These are phyloP conservation scores for Chloropsis hardwickii DNA, from an alignment of 2,113 vertebrate species.

Conservation along the genomic window DNA sequence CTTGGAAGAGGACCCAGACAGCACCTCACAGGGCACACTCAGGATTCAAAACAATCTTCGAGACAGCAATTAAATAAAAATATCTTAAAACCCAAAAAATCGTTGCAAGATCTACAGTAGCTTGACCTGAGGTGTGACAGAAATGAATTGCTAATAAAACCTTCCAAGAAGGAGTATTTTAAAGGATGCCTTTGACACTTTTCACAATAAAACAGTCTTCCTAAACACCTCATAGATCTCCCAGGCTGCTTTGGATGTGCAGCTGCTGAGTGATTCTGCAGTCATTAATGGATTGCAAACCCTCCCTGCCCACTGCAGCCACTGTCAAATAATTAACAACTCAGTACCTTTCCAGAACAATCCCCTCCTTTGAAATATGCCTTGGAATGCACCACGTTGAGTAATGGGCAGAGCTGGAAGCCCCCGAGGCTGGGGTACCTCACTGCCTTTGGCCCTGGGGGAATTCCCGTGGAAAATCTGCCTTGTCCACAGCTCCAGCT, in stretches of 20 bases:
- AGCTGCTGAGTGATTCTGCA: background rate
- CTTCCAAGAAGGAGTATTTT: background rate
- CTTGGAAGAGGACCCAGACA: conserved; percentile 29
- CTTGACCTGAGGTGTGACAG: background rate
- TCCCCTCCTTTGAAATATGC: background rate
- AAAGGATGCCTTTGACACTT: conserved; percentile 2
- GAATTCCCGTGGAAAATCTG: background rate
- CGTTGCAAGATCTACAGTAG: background rate
- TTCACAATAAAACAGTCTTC: background rate
- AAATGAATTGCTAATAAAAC: background rate
- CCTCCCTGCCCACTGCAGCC: background rate
- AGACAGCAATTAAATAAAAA: background rate
- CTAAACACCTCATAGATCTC: conserved; percentile 6
- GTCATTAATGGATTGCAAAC: background rate
- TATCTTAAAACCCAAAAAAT: accelerated
- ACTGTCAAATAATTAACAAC: background rate
- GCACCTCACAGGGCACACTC: background rate
- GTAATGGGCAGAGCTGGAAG: background rate
- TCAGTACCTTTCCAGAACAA: background rate
- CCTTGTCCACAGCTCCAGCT: background rate
- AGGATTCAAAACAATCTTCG: background rate
- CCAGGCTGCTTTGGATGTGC: background rate
- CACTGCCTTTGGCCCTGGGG: background rate
- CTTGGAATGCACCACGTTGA: background rate
- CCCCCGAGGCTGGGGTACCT: background rate